Evolutionary conservation across 2,113 vertebrate species (phyloP), one percentile per base, ranked within the genome.

Genomic region (Alligator mississippiensis): DNA sequence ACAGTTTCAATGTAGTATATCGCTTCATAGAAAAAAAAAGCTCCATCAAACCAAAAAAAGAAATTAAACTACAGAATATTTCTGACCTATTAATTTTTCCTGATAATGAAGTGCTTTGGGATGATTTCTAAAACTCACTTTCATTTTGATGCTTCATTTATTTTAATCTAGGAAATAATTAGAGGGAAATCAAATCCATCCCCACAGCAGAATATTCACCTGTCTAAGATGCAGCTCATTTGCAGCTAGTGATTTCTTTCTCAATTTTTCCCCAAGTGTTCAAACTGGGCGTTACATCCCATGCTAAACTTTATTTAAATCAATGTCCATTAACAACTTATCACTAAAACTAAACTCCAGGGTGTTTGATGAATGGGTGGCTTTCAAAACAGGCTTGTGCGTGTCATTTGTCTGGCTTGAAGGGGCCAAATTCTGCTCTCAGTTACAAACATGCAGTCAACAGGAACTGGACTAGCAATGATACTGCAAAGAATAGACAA

Each of bases 81-180:
- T 83, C 90, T 85, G 80, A 92, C 89, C 91, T 85, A 87, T 95
- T 95, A 90, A 95, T 98, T 95, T 95, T 96, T 89, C 78, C 58
- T 68, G 88, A 94, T 96, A 96, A 97, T 95, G 80, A 96, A 96
- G 91, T 95, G 96, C 90, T 97, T 96, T 87, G 91, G 66, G 80
- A 93, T 95, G 95, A 94, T 94, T 93, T 87, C 94, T 78, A 87
- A 95, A 97, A 94, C 95, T 90, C 91, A 90, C 94, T 95, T 97
- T 94, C 94, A 94, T 97, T 97, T 94, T 97, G 91, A 95, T 93
- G 96, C 96, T 96, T 97, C 96, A 89, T 97, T 97, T 97, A 95
- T 97, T 98, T 98, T 96, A 97, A 97, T 97, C 97, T 96, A 88
- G 87, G 92, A 97, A 92, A 94, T 97, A 98, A 98, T 98, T 97